Percentiles rank a stretch among this genome's conserved stretches.
Conservation (phyloP, 1,140 invertebrate genomes). For the Orius laevigatus region DNA sequence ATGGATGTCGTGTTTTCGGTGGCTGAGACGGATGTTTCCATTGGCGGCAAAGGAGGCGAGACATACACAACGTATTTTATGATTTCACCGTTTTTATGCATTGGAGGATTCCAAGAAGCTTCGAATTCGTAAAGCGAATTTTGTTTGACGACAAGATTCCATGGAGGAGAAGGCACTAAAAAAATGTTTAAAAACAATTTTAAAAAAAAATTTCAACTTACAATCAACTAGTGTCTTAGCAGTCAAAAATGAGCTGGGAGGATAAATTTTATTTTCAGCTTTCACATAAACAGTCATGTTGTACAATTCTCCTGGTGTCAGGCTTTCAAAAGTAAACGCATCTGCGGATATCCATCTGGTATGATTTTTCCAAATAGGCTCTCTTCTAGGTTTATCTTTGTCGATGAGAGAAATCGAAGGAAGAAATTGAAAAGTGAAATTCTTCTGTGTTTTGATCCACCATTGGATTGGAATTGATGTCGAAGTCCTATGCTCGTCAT, state of each 20-base stretch:
- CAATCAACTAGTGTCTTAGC: neutral
- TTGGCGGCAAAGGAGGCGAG: conserved; percentile 35
- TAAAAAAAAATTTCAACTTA: neutral
- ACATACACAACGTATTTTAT: conserved; percentile 44
- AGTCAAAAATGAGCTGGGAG: neutral
- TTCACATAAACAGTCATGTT: conserved; percentile 61
- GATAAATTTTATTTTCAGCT: conserved; percentile 18
- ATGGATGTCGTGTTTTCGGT: conserved; percentile 31
- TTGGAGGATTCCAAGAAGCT: conserved; percentile 48
- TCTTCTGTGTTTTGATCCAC: conserved; percentile 28
- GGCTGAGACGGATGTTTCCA: conserved; percentile 22
- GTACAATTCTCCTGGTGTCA: conserved; percentile 53
- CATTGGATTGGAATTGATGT: conserved; percentile 37
- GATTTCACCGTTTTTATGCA: conserved; percentile 42
- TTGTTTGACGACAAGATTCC: conserved; percentile 43
- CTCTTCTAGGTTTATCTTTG: conserved; percentile 21
- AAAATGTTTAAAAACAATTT: conserved; percentile 11
- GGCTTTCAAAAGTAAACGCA: conserved; percentile 39
- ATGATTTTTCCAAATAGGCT: conserved; percentile 35
- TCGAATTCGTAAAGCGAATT: conserved; percentile 41
- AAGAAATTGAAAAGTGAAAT: conserved; percentile 35
- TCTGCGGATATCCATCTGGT: conserved; percentile 34
- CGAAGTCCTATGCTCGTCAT: conserved; percentile 31
- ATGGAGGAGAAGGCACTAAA: conserved; percentile 44
- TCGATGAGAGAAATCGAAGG: conserved; percentile 31